Percentiles rank a stretch among this genome's conserved stretches.
Evolutionary conservation across 2,888 invertebrate genomes (phyloP).

Genomic region (Parthenolecanium corni): DNA sequence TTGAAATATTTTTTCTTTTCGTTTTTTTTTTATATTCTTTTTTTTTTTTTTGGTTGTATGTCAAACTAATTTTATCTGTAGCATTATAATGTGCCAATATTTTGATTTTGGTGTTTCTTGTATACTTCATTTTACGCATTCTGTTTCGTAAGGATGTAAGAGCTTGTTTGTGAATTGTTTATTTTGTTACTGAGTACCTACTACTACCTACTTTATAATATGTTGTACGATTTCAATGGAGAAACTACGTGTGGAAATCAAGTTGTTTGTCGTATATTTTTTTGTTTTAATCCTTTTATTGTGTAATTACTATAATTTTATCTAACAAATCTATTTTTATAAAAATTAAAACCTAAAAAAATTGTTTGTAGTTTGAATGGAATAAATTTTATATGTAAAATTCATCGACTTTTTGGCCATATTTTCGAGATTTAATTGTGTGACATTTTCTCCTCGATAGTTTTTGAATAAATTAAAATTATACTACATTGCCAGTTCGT

Average conservation of each 20-base stretch:
- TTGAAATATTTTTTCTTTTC: not conserved
- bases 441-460: too few relatives aligned
- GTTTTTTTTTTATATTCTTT: not conserved
- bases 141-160: not conserved
- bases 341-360: conserved; percentile 9
- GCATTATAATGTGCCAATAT: not conserved
- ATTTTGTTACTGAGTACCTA: not conserved
- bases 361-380: conserved; percentile 19
- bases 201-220: too few relatives aligned
- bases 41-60: not conserved
- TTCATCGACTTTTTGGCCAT: too few relatives aligned
- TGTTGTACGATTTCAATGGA: not conserved
- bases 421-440: too few relatives aligned
- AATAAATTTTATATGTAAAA: conserved; percentile 14
- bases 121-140: not conserved
- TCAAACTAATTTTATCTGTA: too few relatives aligned
- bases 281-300: not conserved
- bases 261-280: not conserved
- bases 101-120: not conserved
- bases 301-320: not conserved
- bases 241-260: not conserved
- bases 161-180: not conserved
- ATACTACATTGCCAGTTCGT: too few relatives aligned
- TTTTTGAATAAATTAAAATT: too few relatives aligned
- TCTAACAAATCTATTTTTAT: conserved; percentile 23